These are phyloP conservation scores for Fragariocoptes setiger DNA, from an alignment of 1,140 invertebrate genomes.

Conservation along the genomic window DNA sequence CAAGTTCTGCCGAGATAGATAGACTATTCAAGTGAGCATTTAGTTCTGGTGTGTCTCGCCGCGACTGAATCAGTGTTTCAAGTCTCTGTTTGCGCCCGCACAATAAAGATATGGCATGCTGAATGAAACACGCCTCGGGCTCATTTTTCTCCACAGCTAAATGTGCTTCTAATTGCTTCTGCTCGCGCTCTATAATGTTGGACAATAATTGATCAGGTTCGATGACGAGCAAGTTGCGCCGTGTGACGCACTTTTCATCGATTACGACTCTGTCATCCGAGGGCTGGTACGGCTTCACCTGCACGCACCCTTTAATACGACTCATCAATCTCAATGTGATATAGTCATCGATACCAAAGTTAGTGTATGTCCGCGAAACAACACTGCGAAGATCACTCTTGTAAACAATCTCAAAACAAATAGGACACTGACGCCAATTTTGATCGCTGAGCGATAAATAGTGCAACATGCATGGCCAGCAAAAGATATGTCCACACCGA, in stretches of 20 bases:
- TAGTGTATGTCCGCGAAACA: constrained; percentile 1
- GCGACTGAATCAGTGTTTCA: background rate
- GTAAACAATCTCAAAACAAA: constrained; percentile 43
- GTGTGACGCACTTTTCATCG: constrained; percentile 23
- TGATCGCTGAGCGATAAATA: constrained; percentile 54
- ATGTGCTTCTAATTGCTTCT: constrained; percentile 28
- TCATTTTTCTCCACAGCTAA: constrained; percentile 12
- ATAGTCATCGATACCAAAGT: constrained; percentile 28
- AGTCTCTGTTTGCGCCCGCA: constrained; percentile 16
- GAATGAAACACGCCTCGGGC: constrained; percentile 48
- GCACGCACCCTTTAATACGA: constrained; percentile 32
- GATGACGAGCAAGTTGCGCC: constrained; percentile 39
- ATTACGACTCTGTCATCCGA: constrained; percentile 17
- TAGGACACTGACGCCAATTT: constrained; percentile 42
- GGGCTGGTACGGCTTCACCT: background rate
- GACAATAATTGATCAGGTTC: constrained; percentile 26
- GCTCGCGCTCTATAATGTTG: constrained; percentile 36
- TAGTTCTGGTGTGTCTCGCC: background rate
- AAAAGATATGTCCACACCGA: constrained; percentile 73
- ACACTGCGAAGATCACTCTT: constrained; percentile 49
- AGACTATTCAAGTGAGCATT: background rate
- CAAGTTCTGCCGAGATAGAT: background rate
- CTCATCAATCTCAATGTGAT: constrained; percentile 59
- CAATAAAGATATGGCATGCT: constrained; percentile 36
- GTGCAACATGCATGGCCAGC: constrained; percentile 76